Base-by-base conservation (phyloP, 2,797 vertebrate genomes). In the Danionella dracula region DNA sequence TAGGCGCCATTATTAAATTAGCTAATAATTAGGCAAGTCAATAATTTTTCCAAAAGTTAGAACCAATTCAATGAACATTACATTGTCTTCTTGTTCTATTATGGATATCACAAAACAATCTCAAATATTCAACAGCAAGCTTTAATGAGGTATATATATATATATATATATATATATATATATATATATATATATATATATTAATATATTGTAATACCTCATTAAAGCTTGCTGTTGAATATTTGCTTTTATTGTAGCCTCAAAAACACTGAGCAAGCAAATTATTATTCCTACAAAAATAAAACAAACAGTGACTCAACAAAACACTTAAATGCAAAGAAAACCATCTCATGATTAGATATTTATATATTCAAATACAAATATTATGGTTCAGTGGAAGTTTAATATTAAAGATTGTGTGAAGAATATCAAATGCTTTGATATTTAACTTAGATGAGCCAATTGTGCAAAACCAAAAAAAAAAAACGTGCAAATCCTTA, bases 1-100 rank as follows among this genome's bases (percentile, higher is more conserved):
- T 71, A 75, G 55, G 8, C 35, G 56, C 61, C 72, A 68, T 68
- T 58, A 66, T 68, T 69, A 66, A 76, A 69, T 40, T 13, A 72
- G 67, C 50, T 40, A 49, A 45, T 31, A 55, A 34, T 55, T 34
- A 23, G n/a, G 31, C 19, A 37, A 35, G 27, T 65, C 19, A 16
- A 34, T 63, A 53, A 41, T 70, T 70, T n/a, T n/a, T n/a, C n/a
- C n/a, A n/a, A n/a, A n/a, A n/a, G n/a, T n/a, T n/a, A n/a, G n/a
- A n/a, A n/a, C n/a, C n/a, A n/a, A n/a, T n/a, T n/a, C n/a, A n/a
- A n/a, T n/a, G n/a, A n/a, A n/a, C n/a, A n/a, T n/a, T n/a, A n/a
- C n/a, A n/a, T n/a, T n/a, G n/a, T n/a, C n/a, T n/a, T n/a, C n/a
- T n/a, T n/a, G n/a, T n/a, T n/a, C n/a, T n/a, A n/a, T n/a, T n/a